Evolutionary conservation across 2,113 vertebrate genomes (phyloP).

Genomic region (Leucoraja erinaceus): DNA sequence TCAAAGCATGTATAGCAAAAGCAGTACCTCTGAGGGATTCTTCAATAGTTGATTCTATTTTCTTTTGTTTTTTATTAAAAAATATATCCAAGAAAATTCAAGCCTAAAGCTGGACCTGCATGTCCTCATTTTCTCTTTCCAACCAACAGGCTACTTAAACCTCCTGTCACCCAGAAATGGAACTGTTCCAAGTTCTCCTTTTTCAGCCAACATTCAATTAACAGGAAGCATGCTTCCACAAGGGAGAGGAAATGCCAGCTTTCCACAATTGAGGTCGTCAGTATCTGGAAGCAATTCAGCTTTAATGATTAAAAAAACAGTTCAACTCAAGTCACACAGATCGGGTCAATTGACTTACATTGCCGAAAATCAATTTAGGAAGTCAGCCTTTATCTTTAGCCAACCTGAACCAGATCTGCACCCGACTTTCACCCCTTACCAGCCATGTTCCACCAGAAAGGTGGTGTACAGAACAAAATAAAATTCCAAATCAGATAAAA

Average conservation of each 20-base stretch:
- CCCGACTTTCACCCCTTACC: background rate
- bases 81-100: background rate
- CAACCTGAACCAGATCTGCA: background rate
- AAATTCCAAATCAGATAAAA: background rate
- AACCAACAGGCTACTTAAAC: background rate
- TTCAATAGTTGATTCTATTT: conserved; percentile 34
- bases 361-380: background rate
- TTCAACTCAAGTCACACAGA: background rate
- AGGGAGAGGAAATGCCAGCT: conserved; percentile 14
- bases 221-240: background rate
- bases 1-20: conserved; percentile 6
- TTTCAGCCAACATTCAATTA: background rate
- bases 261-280: background rate
- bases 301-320: background rate
- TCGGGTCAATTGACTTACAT: background rate
- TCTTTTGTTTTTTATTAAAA: background rate
- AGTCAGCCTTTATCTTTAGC: conserved; percentile 3
- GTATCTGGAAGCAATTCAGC: background rate
- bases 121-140: background rate
- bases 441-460: background rate
- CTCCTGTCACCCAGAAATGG: background rate
- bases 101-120: background rate
- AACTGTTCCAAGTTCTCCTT: background rate
- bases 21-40: conserved; percentile 34
- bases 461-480: background rate